Base-by-base conservation (phyloP, 2,888 invertebrate species). In the Malacosoma neustria region DNA sequence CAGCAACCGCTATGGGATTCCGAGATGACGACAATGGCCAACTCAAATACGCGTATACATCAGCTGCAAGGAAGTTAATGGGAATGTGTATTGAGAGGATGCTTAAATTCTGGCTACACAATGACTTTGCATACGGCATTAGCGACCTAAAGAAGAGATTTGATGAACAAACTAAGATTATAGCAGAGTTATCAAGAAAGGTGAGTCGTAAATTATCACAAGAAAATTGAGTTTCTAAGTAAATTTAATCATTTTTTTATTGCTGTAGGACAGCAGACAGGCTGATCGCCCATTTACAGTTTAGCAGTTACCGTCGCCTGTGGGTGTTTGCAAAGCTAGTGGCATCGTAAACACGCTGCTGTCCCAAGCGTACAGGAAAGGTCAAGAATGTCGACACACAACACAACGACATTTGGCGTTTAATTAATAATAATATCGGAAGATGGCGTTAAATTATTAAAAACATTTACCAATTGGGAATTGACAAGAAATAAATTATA, bases 81-180 rank as follows among this genome's bases (percentile, higher is more conserved):
- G 44, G 48, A 13, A 37, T 51, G 0, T 33, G 57, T n/a, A 48
- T 48, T 6, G 46, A 53, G 37, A 47, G 64, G 13, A 51, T 57
- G 35, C 43, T 51, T 30, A 54, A 48, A 33, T 44, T 54, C 29
- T 62, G 59, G 61, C 38, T 56, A 2, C 52, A 57, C 29, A 46
- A 35, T 13, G 39, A 54, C 30, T 38, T 39, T 2, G 13, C 57
- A 4, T 65, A 50, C 42, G 48, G 41, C 29, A 51, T 43, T 35
- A 51, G 52, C 2, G 32, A 37, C 1, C 35, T 60, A 15, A 57
- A 54, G 38, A 55, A 43, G 34, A 50, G 48, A 35, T 52, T 58
- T 15, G 60, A 64, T n/a, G 34, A 42, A 12, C 42, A 48, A 13
- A 13, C 59, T 3, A 45, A 52, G 34, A 50, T 49, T 13, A 33